These are phyloP conservation scores for Aporrectodea caliginosa DNA, from an alignment of 1,140 invertebrate species.

Conservation along the genomic window DNA sequence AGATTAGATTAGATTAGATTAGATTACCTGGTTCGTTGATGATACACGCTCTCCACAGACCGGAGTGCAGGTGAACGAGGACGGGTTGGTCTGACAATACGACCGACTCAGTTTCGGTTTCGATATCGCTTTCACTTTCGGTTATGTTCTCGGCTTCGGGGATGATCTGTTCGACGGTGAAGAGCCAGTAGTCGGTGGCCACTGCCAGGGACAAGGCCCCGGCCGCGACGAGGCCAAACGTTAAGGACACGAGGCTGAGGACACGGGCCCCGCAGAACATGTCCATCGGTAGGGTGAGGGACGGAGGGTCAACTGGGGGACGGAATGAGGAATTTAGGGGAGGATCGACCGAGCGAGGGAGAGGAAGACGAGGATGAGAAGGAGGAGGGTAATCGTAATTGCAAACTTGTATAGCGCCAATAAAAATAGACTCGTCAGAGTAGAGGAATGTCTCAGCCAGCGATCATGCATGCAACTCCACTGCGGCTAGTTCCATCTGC, in stretches of 20 bases:
- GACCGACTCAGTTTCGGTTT: not conserved
- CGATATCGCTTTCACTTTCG: not conserved
- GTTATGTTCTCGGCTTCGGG: not conserved
- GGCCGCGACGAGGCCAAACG: slow-evolving; percentile 17
- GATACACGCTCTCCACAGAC: not conserved
- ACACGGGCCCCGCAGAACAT: slow-evolving; percentile 1
- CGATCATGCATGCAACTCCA: too few relatives aligned
- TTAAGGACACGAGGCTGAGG: slow-evolving; percentile 16
- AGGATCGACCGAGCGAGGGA: too few relatives aligned
- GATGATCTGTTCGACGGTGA: slow-evolving; percentile 9
- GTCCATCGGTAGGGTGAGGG: not conserved
- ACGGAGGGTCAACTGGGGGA: too few relatives aligned
- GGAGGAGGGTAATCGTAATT: too few relatives aligned
- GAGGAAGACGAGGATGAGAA: too few relatives aligned
- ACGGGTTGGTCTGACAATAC: not conserved
- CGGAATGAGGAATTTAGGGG: too few relatives aligned
- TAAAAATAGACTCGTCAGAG: too few relatives aligned
- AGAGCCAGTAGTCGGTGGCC: slow-evolving; percentile 24
- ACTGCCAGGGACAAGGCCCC: slow-evolving; percentile 18
- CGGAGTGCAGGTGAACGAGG: not conserved
- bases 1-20: too few relatives aligned
- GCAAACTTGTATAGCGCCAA: too few relatives aligned
- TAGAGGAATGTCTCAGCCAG: too few relatives aligned
- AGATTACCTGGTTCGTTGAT: not conserved
- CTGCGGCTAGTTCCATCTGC: too few relatives aligned